These are phyloP conservation scores for Melanitta fusca DNA, from an alignment of 2,797 vertebrate species.

Conservation along the genomic window DNA sequence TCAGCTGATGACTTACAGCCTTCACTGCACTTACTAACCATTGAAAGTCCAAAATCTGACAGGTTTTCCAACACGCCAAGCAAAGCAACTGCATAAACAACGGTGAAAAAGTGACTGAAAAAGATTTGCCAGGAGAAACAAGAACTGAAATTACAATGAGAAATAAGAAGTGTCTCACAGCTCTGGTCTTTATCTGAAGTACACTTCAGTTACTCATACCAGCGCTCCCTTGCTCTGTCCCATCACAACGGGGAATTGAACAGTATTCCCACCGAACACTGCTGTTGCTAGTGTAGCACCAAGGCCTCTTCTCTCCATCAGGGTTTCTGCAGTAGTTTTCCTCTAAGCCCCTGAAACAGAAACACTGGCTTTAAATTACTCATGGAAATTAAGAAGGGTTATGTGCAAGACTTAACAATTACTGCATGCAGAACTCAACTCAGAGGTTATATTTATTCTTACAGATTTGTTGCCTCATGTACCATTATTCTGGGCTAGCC, in stretches of 20 bases:
- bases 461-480: background rate
- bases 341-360: constrained; percentile 84
- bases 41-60: background rate
- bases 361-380: background rate
- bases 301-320: constrained; percentile 88
- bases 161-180: background rate
- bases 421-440: background rate
- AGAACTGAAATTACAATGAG: background rate
- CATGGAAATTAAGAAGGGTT: background rate
- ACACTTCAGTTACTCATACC: constrained; percentile 19
- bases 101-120: background rate
- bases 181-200: background rate
- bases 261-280: constrained; percentile 90
- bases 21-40: background rate
- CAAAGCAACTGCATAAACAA: background rate
- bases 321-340: constrained; percentile 94
- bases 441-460: background rate
- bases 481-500: background rate
- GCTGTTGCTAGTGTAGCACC: constrained; percentile 90
- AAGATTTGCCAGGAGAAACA: background rate
- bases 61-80: background rate
- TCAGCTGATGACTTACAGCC: background rate
- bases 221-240: background rate
- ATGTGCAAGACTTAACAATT: background rate
- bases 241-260: constrained; percentile 81